Base-by-base conservation (phyloP, 2,888 invertebrate species). In the Listrodromus nycthemerus region DNA sequence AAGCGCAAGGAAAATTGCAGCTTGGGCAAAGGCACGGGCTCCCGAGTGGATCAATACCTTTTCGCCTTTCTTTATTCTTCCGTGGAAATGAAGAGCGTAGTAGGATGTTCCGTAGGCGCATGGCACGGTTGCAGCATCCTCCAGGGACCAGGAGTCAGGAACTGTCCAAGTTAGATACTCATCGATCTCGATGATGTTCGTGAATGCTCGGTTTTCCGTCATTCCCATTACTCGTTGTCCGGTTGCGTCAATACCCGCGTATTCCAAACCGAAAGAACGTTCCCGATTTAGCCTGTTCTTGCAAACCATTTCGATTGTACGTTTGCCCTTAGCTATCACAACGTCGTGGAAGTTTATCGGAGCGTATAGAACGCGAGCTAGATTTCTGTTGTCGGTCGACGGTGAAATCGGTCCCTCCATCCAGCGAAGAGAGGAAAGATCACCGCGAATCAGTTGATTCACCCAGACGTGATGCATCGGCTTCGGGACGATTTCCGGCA, bases 271-370 rank as follows among this genome's bases (percentile, higher is more conserved):
- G 86, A 96, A 94, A 0, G 96, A 95, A 88, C 95, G 95, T 86
- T 96, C 96, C 87, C 97, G 95, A 10, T 95, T 94, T 30, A 95
- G 90, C n/a, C 96, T 94, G 0, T 94, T 95, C 41, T 95, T 94
- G 0, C 97, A 97, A 0, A 97, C 95, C 0, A 97, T 95, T 91
- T 99, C 98, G 0, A 96, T 95, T 7, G 97, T 96, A 6, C 99
- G 95, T 90, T 98, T 98, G 1, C 98, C 99, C 0, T 97, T 97
- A 0, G 98, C 98, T 0, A 98, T 94, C 99, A 99, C 99, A 0
- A 99, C 95, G 92, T 99, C 99, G 90, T 98, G 96, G 95, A 99
- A 99, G 94, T 33, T 33, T 33, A 33, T 33, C 33, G 33, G 33
- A 1, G 33, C 33, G 33, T 33, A 33, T 0, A 33, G 8, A 8